Base-by-base conservation (phyloP, 2,888 invertebrate genomes). In the Dione vanillae region DNA sequence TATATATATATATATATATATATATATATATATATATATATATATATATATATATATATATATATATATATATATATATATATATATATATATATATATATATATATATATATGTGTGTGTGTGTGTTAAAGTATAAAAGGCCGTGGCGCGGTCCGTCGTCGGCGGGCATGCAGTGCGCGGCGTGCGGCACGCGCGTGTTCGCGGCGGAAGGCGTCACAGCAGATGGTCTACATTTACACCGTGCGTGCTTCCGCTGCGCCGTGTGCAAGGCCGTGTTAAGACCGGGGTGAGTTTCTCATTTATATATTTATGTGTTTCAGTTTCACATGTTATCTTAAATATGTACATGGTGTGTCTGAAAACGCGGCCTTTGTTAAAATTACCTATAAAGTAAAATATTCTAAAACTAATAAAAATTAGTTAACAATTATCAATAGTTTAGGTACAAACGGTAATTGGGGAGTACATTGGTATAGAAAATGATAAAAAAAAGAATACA, bases 181-280 rank as follows among this genome's bases (percentile, higher is more conserved):
- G 88, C 98, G 90, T 99, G 99, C 91, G 95, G 96, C 67, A 96
- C 97, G 87, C 95, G 97, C 56, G 99, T 99, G 67, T 99, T 99
- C 88, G 95, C 99, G 40, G 98, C 99, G 94, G 99, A 99, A 88
- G 95, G 97, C 75, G 95, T 98, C 75, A 96, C 96, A 58, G 91
- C 92, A 0, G 97, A 98, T 93, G 98, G 98, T 16, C 95, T 97
- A 80, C 97, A 97, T 82, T 96, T 99, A 86, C 99, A 99, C 90
- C 95, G 98, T 70, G 96, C 97, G 56, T 99, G 99, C 92, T 97
- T 99, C 92, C 96, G 97, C 74, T 99, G 99, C 91, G 97, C 98
- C 87, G 97, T 98, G 85, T 99, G 99, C 90, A 96, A 96, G 80
- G 95, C 96, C 6, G 96, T 96, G 72, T 94, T 99, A 58, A 94